A percentile compares a stretch with the other conserved stretches of the same genome.
phyloP scores from a whole-genome alignment of 2,113 vertebrate genomes.

The Trachemys scripta region DNA sequence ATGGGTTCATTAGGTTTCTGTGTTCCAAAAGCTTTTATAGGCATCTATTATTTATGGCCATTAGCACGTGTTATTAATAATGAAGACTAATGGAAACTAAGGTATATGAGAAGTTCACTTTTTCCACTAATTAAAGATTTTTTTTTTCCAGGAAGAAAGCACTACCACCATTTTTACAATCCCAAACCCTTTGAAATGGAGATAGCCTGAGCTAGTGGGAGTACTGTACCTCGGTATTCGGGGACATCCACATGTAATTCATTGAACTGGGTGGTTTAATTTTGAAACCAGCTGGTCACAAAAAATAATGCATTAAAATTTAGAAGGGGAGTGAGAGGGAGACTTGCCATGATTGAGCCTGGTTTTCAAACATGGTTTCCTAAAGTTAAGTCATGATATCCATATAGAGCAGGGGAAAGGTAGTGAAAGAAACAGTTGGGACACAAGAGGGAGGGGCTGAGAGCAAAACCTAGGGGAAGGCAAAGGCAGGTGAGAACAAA shows the following conservation, averaged over 20 bases:
- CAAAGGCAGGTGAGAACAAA: background rate
- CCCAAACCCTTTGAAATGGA: background rate
- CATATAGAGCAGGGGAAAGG: background rate
- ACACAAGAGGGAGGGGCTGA: background rate
- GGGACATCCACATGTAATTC: background rate
- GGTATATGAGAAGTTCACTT: constrained; percentile 4
- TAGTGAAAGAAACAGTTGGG: background rate
- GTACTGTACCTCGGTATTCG: background rate
- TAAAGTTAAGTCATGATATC: background rate
- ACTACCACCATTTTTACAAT: background rate
- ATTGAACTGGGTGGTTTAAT: background rate
- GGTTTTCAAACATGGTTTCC: background rate
- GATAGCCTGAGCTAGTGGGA: constrained; percentile 1
- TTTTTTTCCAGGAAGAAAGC: constrained; percentile 36
- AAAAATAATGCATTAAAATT: constrained; percentile 8
- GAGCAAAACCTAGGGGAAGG: background rate
- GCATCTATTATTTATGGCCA: constrained; percentile 49
- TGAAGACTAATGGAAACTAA: constrained; percentile 30
- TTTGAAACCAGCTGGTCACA: background rate
- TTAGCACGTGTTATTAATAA: constrained; percentile 28
- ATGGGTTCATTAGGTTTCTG: background rate
- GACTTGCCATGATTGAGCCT: background rate
- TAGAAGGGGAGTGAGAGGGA: background rate
- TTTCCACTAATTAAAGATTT: constrained; percentile 17
- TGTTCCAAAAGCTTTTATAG: constrained; percentile 47